phyloP scores from a whole-genome alignment of 2,888 invertebrate genomes.

The Pediacus dermestoides region DNA sequence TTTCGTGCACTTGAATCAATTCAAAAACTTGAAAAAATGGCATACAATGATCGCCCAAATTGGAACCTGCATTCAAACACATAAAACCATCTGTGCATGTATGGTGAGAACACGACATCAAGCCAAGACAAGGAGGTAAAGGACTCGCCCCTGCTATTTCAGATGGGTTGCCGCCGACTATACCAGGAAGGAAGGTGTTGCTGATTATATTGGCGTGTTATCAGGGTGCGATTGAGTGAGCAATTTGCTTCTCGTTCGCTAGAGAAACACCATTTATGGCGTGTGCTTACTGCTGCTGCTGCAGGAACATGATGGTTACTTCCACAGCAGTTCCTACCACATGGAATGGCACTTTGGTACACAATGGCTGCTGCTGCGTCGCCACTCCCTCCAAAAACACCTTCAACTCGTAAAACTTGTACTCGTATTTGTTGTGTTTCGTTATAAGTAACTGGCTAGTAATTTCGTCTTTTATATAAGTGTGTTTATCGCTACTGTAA shows the following conservation, averaged over 20 bases:
- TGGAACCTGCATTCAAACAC: too few species aligned
- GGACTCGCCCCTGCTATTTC: too few species aligned
- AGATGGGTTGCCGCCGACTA: too few species aligned
- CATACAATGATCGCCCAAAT: too few species aligned
- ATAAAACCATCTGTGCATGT: too few species aligned
- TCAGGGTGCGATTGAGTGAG: slow-evolving; percentile 24
- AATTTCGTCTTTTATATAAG: slow-evolving; percentile 7
- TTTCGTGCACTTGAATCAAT: too few species aligned
- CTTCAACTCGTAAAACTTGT: slow-evolving; percentile 5
- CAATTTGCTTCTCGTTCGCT: slow-evolving; percentile 32
- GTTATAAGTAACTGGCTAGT: slow-evolving; percentile 4
- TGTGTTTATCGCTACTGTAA: slow-evolving; percentile 10
- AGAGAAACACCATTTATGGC: too few species aligned
- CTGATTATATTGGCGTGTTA: slow-evolving; percentile 23
- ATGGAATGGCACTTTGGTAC: slow-evolving; percentile 11
- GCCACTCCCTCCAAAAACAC: neutral
- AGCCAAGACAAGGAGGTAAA: too few species aligned
- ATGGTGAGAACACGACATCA: too few species aligned
- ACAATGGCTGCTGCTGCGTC: slow-evolving; percentile 1
- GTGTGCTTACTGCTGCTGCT: slow-evolving; percentile 23
- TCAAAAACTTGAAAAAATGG: too few species aligned
- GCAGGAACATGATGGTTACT: slow-evolving; percentile 12
- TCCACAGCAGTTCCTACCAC: slow-evolving; percentile 12
- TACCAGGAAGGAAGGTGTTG: slow-evolving; percentile 18
- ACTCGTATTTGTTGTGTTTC: slow-evolving; percentile 3